Percentiles rank a stretch among this genome's conserved stretches.
These are phyloP conservation scores for Threskiornis aethiopicus DNA, from an alignment of 2,797 vertebrate genomes.

Conservation along the genomic window DNA sequence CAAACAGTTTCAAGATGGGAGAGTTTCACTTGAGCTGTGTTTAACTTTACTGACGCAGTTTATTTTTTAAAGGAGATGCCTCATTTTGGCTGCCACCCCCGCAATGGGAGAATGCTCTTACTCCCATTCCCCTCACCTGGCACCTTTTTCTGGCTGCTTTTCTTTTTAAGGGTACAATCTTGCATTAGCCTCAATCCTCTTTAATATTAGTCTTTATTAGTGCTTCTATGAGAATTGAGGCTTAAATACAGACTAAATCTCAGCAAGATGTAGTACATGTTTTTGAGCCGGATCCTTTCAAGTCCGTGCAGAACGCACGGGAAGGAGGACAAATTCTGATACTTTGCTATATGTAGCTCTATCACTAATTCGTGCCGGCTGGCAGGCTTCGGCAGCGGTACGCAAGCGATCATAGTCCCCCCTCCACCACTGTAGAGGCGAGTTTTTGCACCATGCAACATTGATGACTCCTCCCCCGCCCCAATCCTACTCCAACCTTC, in stretches of 20 bases:
- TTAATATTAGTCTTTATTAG: background rate
- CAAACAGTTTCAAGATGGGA: background rate
- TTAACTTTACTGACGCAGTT: background rate
- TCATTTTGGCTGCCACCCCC: background rate
- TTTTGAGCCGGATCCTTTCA: background rate
- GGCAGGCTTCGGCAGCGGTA: background rate
- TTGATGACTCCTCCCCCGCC: too few relatives aligned
- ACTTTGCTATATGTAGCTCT: background rate
- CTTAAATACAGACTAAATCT: background rate
- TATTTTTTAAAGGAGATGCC: background rate
- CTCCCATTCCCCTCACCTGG: background rate
- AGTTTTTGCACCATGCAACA: background rate
- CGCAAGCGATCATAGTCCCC: background rate
- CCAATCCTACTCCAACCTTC: background rate
- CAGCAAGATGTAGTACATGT: background rate
- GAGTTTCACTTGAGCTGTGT: background rate
- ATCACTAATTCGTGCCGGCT: background rate
- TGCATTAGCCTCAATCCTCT: background rate
- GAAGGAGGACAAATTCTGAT: accelerated
- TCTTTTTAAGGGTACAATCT: background rate
- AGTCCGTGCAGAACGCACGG: background rate
- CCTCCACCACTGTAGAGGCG: background rate
- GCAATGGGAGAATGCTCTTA: background rate
- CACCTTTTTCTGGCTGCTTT: background rate
- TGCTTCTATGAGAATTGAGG: background rate